Base-by-base conservation (phyloP, 1,140 invertebrate species). In the Gryllus bimaculatus region DNA sequence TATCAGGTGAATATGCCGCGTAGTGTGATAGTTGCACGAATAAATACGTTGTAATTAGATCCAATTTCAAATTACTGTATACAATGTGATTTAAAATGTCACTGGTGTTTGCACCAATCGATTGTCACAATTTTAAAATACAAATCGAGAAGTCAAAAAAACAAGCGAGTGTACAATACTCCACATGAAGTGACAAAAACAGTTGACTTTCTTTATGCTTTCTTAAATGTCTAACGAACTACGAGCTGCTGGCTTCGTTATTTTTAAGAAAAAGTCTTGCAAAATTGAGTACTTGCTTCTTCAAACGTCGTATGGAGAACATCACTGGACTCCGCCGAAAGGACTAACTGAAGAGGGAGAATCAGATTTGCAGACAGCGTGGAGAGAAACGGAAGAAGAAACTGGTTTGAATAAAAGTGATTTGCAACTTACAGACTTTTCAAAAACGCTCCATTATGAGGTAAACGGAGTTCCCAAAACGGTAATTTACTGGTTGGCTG, bases 311-410 rank as follows among this genome's bases (percentile, higher is more conserved):
- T 81, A 82, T 73, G 81, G 80, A 8, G 66, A 20, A 47, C 76
- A 81, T 77, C 81, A 82, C 48, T 82, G 80, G 80, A 82, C 81
- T 26, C 81, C 81, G 48, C 81, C 81, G 8, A 82, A 82, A 82
- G 81, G 94, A 80, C 95, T 96, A 86, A 92, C 96, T 3, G 95
- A 97, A 86, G 89, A 90, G 18, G 95, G 93, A 0, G 96, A 97
- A 86, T 89, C 90, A 74, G 92, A 94, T 80, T 86, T 91, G 86
- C 86, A 91, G 81, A 93, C 95, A 20, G 96, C 96, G 8, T 83
- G 93, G n/a, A 88, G 96, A 81, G 96, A 98, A 89, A 96, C 95
- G 0, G 82, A 90, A 81, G 96, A 98, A 88, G 96, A 98, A 88
- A 89, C 95, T 78, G 95, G 95, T 73, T 86, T 95, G 7, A 82